phyloP scores from a whole-genome alignment of 2,888 invertebrate genomes.

The Dynastes maya region DNA sequence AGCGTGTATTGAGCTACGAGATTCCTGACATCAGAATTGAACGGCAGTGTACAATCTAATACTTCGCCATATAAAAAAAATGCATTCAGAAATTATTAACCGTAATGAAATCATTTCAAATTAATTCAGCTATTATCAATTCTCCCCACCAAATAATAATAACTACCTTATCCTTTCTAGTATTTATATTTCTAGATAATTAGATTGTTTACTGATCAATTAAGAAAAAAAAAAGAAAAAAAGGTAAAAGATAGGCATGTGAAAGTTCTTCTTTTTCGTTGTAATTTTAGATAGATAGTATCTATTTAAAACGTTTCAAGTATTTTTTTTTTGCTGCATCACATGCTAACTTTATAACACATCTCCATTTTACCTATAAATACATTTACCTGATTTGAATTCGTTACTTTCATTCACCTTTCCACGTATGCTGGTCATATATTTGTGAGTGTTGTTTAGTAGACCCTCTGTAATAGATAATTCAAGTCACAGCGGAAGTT shows the following conservation, averaged over 20 bases:
- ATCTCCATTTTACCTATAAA: not conserved
- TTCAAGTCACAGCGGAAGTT: too few relatives aligned
- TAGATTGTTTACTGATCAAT: not conserved
- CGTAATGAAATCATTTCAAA: not conserved
- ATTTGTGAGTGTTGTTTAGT: not conserved
- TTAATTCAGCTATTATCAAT: not conserved
- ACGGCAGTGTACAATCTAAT: not conserved
- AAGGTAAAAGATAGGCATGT: not conserved
- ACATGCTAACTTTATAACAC: not conserved
- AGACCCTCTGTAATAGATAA: not conserved
- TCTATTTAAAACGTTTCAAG: not conserved
- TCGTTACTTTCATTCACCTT: not conserved
- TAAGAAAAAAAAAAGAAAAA: not conserved
- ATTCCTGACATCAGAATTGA: not conserved
- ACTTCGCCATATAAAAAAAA: not conserved
- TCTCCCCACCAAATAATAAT: not conserved
- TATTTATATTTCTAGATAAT: not conserved
- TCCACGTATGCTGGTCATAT: not conserved
- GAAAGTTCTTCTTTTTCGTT: slow-evolving; percentile 10
- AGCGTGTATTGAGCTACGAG: not conserved
- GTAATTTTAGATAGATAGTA: not conserved
- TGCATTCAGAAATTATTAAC: not conserved
- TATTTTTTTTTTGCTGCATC: not conserved
- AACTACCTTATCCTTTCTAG: not conserved
- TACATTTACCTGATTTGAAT: not conserved